These are phyloP conservation scores for Heptranchias perlo DNA, from an alignment of 2,113 vertebrate genomes.

Conservation along the genomic window DNA sequence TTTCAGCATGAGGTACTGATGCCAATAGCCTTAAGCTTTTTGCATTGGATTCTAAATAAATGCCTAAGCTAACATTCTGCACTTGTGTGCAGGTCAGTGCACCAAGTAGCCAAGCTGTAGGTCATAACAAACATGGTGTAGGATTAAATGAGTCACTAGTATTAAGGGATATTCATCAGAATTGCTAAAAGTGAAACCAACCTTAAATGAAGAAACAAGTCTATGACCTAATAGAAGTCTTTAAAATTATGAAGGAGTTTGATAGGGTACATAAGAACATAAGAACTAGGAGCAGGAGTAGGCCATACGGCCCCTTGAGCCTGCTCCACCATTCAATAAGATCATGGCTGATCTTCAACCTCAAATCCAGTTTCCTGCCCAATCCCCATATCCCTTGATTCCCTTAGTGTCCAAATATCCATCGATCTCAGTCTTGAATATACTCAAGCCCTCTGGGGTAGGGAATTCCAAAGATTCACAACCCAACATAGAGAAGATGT, in stretches of 20 bases:
- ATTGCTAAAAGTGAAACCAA: conserved; percentile 26
- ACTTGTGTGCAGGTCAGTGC: conserved; percentile 32
- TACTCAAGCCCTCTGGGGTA: too few species aligned
- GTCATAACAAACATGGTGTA: conserved; percentile 32
- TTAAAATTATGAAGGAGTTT: background rate
- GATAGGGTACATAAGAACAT: too few species aligned
- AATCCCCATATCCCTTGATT: too few species aligned
- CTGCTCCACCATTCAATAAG: too few species aligned
- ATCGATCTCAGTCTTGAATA: too few species aligned
- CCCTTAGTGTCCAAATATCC: too few species aligned
- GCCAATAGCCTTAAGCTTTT: conserved; percentile 37
- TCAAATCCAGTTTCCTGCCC: too few species aligned
- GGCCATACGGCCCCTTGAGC: too few species aligned
- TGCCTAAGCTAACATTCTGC: background rate
- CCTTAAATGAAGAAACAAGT: background rate
- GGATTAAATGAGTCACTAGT: conserved; percentile 48
- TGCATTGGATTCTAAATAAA: conserved; percentile 39
- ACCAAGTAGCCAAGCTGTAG: conserved; percentile 36
- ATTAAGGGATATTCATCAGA: conserved; percentile 32
- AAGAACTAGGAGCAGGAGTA: too few species aligned
- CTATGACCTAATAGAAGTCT: background rate
- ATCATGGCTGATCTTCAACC: too few species aligned
- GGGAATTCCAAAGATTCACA: too few species aligned
- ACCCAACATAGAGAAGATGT: background rate
- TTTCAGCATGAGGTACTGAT: conserved; percentile 33